A percentile compares a stretch with the other conserved stretches of the same genome.
phyloP scores from a whole-genome alignment of 2,888 invertebrate species.

The Perizoma flavofasciatum region DNA sequence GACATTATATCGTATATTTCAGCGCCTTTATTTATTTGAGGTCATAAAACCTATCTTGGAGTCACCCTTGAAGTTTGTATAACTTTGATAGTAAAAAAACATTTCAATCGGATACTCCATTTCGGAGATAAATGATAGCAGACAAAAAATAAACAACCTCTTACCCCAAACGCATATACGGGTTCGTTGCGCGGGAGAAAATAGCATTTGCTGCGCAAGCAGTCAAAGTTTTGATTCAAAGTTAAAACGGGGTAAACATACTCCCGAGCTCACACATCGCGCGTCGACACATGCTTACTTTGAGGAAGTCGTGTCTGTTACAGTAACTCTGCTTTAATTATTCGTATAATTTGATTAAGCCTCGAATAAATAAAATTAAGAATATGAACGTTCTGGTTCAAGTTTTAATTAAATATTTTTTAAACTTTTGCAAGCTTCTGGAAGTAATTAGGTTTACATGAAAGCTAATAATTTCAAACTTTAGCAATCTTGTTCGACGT shows the following conservation, averaged over 20 bases:
- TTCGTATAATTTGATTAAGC: slow-evolving; percentile 51
- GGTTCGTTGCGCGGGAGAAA: neutral
- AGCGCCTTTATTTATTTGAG: too few relatives aligned
- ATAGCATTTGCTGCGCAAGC: slow-evolving; percentile 14
- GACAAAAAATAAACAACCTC: too few relatives aligned
- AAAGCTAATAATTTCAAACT: slow-evolving; percentile 42
- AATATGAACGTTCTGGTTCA: slow-evolving; percentile 44
- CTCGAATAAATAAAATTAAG: slow-evolving; percentile 42
- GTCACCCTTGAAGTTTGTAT: too few relatives aligned
- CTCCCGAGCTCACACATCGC: slow-evolving; percentile 33
- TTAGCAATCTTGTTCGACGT: slow-evolving; percentile 27
- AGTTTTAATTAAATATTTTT: slow-evolving; percentile 58
- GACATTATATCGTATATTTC: too few relatives aligned
- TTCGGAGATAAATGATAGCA: too few relatives aligned
- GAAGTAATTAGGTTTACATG: slow-evolving; percentile 44
- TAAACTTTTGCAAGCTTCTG: slow-evolving; percentile 45
- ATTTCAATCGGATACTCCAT: too few relatives aligned
- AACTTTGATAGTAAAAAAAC: too few relatives aligned
- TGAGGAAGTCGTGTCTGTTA: slow-evolving; percentile 29
- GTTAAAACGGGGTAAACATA: slow-evolving; percentile 43
- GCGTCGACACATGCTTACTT: slow-evolving; percentile 34
- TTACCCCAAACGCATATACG: too few relatives aligned
- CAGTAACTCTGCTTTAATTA: slow-evolving; percentile 34
- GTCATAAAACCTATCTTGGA: too few relatives aligned
- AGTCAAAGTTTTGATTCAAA: slow-evolving; percentile 36